Conservation (phyloP, 2,113 vertebrate genomes). For the Porphyrio hochstetteri region DNA sequence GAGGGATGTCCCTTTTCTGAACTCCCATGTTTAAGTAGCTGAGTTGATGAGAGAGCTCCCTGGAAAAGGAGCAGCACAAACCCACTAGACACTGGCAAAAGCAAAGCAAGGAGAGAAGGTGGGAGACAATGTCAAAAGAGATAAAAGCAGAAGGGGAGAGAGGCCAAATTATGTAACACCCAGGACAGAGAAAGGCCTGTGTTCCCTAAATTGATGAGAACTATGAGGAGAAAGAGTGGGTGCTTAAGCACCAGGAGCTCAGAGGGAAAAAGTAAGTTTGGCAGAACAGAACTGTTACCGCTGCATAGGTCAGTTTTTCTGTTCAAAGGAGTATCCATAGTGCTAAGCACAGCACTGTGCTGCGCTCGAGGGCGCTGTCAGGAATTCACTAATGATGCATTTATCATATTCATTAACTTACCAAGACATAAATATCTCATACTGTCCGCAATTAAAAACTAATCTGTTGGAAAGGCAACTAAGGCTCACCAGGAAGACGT, state of each 20-base stretch:
- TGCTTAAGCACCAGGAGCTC: not conserved
- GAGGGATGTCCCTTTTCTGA: not conserved
- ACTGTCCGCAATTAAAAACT: not conserved
- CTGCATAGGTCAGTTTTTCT: not conserved
- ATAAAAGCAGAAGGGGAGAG: not conserved
- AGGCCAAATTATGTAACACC: fast-evolving
- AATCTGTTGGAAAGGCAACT: not conserved
- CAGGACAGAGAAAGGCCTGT: not conserved
- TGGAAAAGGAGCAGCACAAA: not conserved
- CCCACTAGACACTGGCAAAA: not conserved
- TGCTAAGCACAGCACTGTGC: not conserved
- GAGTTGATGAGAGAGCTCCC: not conserved
- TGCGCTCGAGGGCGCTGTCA: not conserved
- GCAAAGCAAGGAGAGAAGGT: not conserved
- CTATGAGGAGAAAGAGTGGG: not conserved
- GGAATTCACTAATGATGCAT: not conserved
- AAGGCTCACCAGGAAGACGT: not conserved
- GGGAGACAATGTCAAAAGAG: not conserved
- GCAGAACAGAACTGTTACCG: not conserved
- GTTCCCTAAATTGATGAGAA: not conserved
- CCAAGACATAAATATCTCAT: not conserved
- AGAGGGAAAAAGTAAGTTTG: not conserved
- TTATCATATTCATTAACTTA: not conserved
- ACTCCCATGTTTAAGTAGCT: fast-evolving
- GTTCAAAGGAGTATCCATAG: not conserved